A percentile compares a stretch with the other conserved stretches of the same genome.
Evolutionary conservation across 2,113 vertebrate genomes (phyloP).

Genomic region (Gambusia affinis): DNA sequence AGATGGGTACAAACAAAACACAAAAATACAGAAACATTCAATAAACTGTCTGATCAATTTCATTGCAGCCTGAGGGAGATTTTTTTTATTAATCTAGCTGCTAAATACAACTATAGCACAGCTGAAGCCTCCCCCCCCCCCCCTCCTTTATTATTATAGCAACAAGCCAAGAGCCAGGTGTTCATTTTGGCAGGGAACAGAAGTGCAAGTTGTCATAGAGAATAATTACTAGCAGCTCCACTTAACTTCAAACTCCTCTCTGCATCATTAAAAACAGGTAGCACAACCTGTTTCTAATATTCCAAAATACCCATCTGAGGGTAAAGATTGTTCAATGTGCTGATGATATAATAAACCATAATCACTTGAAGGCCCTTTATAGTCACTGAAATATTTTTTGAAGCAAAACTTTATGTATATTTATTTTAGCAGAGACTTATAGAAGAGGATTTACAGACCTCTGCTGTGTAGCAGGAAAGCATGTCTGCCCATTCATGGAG

Average conservation of each 20-base stretch:
- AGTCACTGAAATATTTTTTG: not conserved
- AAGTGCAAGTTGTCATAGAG: slow-evolving; percentile 38
- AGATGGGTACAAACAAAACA: slow-evolving; percentile 52
- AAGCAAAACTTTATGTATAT: not conserved
- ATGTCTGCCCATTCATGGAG: not conserved
- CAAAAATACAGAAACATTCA: slow-evolving; percentile 20
- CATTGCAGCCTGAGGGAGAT: slow-evolving; percentile 39
- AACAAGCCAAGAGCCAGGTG: slow-evolving; percentile 72
- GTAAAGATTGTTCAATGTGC: slow-evolving; percentile 11
- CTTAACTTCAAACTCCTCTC: slow-evolving; percentile 54
- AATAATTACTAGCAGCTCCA: slow-evolving; percentile 64
- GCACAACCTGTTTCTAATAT: slow-evolving; percentile 41
- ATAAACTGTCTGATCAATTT: slow-evolving; percentile 67
- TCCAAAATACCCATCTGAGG: slow-evolving; percentile 10
- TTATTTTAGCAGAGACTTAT: no score
- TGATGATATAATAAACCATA: not conserved
- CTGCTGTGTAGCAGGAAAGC: not conserved
- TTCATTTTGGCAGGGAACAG: slow-evolving; percentile 59
- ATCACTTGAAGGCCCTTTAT: not conserved
- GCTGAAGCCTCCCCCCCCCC: no score
- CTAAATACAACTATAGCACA: slow-evolving; percentile 57
- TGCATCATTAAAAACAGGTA: slow-evolving; percentile 48
- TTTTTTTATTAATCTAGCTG: slow-evolving; percentile 55
- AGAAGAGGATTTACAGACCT: not conserved
- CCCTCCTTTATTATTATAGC: slow-evolving; percentile 45